Evolutionary conservation across 2,797 vertebrate species (phyloP), one percentile per base, ranked within the genome.

Genomic region (Dryobates pubescens): DNA sequence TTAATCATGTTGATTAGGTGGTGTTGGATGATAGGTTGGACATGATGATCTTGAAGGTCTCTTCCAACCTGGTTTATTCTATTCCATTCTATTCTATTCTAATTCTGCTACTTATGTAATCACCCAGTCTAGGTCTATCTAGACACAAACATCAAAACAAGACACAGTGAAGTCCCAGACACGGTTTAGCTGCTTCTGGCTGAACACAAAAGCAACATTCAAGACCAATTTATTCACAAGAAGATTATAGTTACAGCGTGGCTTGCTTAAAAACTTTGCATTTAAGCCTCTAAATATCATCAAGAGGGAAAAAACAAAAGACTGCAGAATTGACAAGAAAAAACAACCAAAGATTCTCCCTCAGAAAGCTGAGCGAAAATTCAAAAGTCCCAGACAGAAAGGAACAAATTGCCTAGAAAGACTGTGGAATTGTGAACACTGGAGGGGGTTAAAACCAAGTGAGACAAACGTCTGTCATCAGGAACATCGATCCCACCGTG

Each of bases 81-180:
- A 36, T 36, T 36, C 36, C 10, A 36, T 36, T 10, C 36, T 36
- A 36, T 36, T 36, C 36, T 36, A 36, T 36, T 9, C 36, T 36
- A 47, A 47, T 29, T 92, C 71, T 90, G 72, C 45, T 62, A 54
- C 79, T 95, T 85, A 92, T 62, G 75, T 90, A 92, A 94, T n/a
- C 76, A 74, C 13, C 72, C 59, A 8, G 47, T 36, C 79, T 56
- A 15, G 51, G 62, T 51, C 20, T 58, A 36, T 54, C 6, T 2
- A 57, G 58, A 7, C 12, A 85, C 6, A 92, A 90, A 73, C 53
- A 87, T 19, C 61, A 74, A 64, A 94, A 70, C 62, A 79, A 82
- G 38, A 34, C 30, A 27, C 2, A 7, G 59, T 26, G 63, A 69
- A 72, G 65, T 13, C n/a, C 41, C 7, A 18, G 57, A 34, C 23